These are phyloP conservation scores for Distichodus sexfasciatus DNA, from an alignment of 2,797 vertebrate genomes.

Conservation along the genomic window DNA sequence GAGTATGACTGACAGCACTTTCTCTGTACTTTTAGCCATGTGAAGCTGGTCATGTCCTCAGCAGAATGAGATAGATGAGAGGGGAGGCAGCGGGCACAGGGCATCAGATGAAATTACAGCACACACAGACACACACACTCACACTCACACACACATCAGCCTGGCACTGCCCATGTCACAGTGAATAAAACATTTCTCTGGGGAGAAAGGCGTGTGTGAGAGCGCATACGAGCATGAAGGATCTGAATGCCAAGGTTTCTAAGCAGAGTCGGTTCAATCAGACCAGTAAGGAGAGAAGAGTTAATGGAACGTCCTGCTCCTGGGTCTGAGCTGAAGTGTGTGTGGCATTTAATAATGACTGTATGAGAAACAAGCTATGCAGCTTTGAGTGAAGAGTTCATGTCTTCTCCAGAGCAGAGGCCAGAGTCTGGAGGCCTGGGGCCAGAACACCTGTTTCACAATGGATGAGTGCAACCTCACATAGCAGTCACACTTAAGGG, in stretches of 20 bases:
- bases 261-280: not conserved
- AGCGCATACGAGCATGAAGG: conserved; percentile 16
- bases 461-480: conserved; percentile 40
- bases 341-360: not conserved
- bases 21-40: conserved; percentile 16
- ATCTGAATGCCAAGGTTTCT: conserved; percentile 9
- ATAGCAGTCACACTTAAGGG: conserved; percentile 5
- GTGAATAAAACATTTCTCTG: conserved; percentile 76
- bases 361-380: not conserved
- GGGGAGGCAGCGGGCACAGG: conserved; percentile 46
- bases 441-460: conserved; percentile 38
- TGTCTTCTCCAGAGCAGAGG: conserved; percentile 13
- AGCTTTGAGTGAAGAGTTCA: conserved; percentile 15
- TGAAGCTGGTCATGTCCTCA: conserved; percentile 38
- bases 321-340: not conserved
- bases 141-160: conserved; percentile 67
- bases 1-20: conserved; percentile 7
- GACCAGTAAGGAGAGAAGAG: not conserved
- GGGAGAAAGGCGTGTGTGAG: conserved; percentile 18
- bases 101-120: conserved; percentile 56
- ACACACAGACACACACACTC: conserved; percentile 34
- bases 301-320: not conserved
- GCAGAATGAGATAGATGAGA: conserved; percentile 62
- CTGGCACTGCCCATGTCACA: conserved; percentile 68
- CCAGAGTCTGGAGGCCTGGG: conserved; percentile 12